Evolutionary conservation across 1,140 invertebrate genomes (phyloP).

Genomic region (Drosophila kikkawai): DNA sequence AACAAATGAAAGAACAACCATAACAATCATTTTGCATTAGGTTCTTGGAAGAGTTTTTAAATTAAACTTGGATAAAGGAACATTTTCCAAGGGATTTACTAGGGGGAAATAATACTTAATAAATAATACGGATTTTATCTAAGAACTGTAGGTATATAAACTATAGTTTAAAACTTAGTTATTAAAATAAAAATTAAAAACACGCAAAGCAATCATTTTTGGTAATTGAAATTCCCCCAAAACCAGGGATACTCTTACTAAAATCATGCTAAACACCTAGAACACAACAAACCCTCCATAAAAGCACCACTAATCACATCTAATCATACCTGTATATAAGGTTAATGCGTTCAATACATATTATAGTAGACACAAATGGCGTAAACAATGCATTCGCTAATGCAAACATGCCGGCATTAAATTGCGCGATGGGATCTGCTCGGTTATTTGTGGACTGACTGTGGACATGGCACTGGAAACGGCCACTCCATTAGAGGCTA

Average conservation of each 20-base stretch:
- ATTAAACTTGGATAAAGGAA: background rate
- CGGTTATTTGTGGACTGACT: conserved; percentile 27
- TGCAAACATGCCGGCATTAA: conserved; percentile 27
- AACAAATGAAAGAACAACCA: background rate
- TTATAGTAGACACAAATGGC: conserved; percentile 14
- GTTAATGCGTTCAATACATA: conserved; percentile 23
- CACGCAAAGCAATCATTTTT: background rate
- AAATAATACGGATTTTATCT: no score
- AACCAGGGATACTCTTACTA: background rate
- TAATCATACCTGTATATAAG: conserved; percentile 21
- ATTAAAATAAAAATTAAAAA: no score
- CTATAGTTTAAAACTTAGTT: no score
- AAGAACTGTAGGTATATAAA: no score
- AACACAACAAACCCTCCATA: background rate
- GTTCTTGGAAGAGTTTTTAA: background rate
- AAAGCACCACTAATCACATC: background rate
- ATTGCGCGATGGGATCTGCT: conserved; percentile 37
- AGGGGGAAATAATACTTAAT: background rate
- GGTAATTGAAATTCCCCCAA: background rate
- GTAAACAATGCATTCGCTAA: conserved; percentile 44
- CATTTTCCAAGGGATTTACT: no score
- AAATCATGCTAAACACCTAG: background rate
- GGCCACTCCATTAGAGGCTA: conserved; percentile 69
- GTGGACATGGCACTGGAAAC: conserved; percentile 8
- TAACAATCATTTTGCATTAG: background rate